These are phyloP conservation scores for Zophobas morio DNA, from an alignment of 1,140 invertebrate genomes.

Conservation along the genomic window DNA sequence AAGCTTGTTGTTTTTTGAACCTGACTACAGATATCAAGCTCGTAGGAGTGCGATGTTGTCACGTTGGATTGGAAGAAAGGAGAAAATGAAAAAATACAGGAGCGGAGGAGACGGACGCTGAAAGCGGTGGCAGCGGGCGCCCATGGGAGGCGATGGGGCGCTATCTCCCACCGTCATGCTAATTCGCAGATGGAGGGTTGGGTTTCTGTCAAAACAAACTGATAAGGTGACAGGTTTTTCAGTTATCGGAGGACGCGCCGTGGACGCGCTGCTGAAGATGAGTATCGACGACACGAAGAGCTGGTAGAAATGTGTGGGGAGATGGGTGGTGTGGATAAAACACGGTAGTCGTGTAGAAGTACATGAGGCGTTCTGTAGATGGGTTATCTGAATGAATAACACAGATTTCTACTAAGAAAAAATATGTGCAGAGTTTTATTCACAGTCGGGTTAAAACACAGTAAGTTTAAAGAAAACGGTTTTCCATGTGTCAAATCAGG, in stretches of 20 bases:
- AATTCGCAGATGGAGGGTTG: not conserved
- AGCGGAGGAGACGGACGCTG: constrained; percentile 3
- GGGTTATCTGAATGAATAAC: too few relatives aligned
- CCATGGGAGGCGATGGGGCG: not conserved
- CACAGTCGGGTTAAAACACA: too few relatives aligned
- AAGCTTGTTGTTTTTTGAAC: constrained; percentile 61
- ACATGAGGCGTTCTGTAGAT: too few relatives aligned
- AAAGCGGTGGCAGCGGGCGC: not conserved
- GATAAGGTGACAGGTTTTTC: too few relatives aligned
- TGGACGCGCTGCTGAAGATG: not conserved
- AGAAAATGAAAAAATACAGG: constrained; percentile 33
- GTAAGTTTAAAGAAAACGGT: too few relatives aligned
- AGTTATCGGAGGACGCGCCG: not conserved
- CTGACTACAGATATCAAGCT: constrained; percentile 60
- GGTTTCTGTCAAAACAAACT: not conserved
- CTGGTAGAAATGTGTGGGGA: not conserved
- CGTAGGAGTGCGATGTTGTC: constrained; percentile 58
- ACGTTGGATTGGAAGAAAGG: constrained; percentile 49
- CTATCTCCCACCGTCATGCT: not conserved
- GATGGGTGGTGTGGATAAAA: not conserved
- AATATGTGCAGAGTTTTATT: too few relatives aligned
- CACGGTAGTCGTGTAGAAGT: not conserved
- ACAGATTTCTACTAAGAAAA: too few relatives aligned
- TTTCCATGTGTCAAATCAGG: too few relatives aligned
- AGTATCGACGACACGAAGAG: not conserved